These are phyloP conservation scores for Arrhopalites spinosus DNA, from an alignment of 2,888 invertebrate genomes.

Conservation along the genomic window DNA sequence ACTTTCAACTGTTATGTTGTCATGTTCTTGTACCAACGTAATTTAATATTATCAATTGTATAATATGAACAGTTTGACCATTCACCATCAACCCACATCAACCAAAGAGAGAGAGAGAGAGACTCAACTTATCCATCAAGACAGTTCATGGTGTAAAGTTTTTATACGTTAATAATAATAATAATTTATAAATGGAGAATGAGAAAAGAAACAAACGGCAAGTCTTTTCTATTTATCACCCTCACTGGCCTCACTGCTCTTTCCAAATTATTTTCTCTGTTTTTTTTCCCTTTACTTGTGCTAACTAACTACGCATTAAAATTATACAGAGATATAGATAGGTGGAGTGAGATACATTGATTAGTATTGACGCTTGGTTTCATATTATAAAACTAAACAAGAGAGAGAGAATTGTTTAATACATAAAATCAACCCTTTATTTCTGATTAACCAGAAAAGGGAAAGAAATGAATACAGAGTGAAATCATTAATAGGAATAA, in stretches of 20 bases:
- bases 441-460: background rate
- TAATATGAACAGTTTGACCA: background rate
- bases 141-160: no score
- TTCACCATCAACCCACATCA: constrained; percentile 1
- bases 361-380: constrained; percentile 3
- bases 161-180: no score
- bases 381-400: background rate
- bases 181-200: constrained; percentile 35
- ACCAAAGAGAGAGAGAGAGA: no score
- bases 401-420: background rate
- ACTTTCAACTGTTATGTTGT: background rate
- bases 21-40: background rate
- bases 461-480: constrained; percentile 43
- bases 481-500: constrained; percentile 45
- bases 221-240: constrained; percentile 9
- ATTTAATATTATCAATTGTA: constrained; percentile 19
- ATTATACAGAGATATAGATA: background rate
- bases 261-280: background rate
- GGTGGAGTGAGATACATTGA: constrained; percentile 14
- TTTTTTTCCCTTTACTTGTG: background rate
- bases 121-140: no score
- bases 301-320: background rate
- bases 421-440: background rate
- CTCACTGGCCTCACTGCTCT: background rate
- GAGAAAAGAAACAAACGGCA: constrained; percentile 17